Percentiles rank a stretch among this genome's conserved stretches.
Conservation (phyloP, 2,797 vertebrate species). For the Takifugu ocellatus region DNA sequence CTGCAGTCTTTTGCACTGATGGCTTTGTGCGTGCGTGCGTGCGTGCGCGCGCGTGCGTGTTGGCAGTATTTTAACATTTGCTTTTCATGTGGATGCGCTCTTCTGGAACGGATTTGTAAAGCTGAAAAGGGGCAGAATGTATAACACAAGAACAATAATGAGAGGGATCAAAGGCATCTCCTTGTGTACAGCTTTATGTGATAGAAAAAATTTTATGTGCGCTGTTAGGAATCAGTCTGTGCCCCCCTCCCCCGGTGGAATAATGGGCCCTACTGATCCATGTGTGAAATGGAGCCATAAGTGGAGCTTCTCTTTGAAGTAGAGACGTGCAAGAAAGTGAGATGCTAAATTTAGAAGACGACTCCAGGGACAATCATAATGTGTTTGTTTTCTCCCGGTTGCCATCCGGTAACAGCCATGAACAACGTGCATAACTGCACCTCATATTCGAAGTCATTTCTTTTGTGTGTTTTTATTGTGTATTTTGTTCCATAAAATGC, state of each 20-base stretch:
- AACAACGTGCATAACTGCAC: slow-evolving; percentile 26
- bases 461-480: too few species aligned
- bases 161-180: slow-evolving; percentile 56
- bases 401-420: slow-evolving; percentile 36
- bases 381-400: slow-evolving; percentile 55
- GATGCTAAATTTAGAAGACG: slow-evolving; percentile 67
- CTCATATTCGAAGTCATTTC: slow-evolving; percentile 16
- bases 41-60: slow-evolving; percentile 15
- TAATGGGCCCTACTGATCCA: slow-evolving; percentile 45
- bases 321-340: slow-evolving; percentile 55
- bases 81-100: slow-evolving; percentile 27
- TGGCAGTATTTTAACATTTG: slow-evolving; percentile 19
- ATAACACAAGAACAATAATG: slow-evolving; percentile 33
- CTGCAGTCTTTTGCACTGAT: slow-evolving; percentile 45
- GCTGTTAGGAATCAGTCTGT: slow-evolving; percentile 37
- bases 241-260: slow-evolving; percentile 20
- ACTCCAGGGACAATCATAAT: slow-evolving; percentile 61
- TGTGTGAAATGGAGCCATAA: slow-evolving; percentile 59
- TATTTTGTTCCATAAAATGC: too few species aligned
- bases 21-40: slow-evolving; percentile 7
- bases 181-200: slow-evolving; percentile 49
- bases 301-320: slow-evolving; percentile 66
- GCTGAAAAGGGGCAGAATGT: slow-evolving; percentile 28
- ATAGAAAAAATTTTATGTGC: slow-evolving; percentile 43
- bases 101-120: slow-evolving; percentile 34